Conservation (phyloP, 1,140 invertebrate species). For the Leptoteleia sp. region DNA sequence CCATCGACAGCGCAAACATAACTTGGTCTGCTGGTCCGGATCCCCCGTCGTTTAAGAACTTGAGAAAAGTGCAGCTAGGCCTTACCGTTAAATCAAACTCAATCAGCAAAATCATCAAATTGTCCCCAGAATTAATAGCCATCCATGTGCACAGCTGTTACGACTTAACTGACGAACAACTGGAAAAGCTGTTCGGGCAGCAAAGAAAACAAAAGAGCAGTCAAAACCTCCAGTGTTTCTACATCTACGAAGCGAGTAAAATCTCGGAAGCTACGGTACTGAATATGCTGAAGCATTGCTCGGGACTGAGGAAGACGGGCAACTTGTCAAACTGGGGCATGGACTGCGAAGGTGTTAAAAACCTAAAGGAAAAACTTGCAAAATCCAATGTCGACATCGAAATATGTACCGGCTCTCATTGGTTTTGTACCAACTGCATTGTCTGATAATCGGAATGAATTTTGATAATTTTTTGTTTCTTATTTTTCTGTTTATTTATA, state of each 20-base stretch:
- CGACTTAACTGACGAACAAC: conserved; percentile 76
- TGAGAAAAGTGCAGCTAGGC: conserved; percentile 77
- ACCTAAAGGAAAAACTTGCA: conserved; percentile 71
- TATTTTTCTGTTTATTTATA: not conserved
- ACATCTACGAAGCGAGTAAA: conserved; percentile 78
- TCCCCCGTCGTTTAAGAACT: conserved; percentile 66
- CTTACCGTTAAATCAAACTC: conserved; percentile 72
- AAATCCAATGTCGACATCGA: conserved; percentile 79
- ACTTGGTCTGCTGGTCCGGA: conserved; percentile 73
- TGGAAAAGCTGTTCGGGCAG: conserved; percentile 66
- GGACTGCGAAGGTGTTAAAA: conserved; percentile 76
- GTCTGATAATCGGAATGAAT: conserved; percentile 52
- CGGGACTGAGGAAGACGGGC: conserved; percentile 76
- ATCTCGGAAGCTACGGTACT: conserved; percentile 75
- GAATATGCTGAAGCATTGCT: conserved; percentile 75
- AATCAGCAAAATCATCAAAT: conserved; percentile 74
- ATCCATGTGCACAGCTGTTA: conserved; percentile 79
- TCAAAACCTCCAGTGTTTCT: conserved; percentile 79
- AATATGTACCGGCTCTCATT: conserved; percentile 78
- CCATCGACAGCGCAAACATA: conserved; percentile 74
- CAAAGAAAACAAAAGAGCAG: conserved; percentile 59
- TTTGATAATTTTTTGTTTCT: no score
- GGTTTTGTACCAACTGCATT: conserved; percentile 80
- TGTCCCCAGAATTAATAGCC: conserved; percentile 73
- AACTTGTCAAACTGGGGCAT: conserved; percentile 80